phyloP scores from a whole-genome alignment of 2,888 invertebrate species.

The Rotaria sp. region DNA sequence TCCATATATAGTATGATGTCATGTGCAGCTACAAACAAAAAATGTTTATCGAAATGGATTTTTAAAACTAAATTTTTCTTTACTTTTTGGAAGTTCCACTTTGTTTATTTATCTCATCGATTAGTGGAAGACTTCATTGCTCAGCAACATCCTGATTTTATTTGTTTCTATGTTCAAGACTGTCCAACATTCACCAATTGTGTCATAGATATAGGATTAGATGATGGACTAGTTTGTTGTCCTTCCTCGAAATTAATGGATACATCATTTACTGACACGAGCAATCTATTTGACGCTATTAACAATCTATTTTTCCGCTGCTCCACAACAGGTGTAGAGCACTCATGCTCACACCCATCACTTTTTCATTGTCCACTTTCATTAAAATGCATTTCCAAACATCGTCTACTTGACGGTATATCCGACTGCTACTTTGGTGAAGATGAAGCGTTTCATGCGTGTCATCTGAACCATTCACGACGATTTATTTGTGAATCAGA shows the following conservation, averaged over 20 bases:
- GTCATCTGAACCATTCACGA: not conserved
- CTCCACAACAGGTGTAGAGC: not conserved
- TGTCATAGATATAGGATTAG: not conserved
- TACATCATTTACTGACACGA: not conserved
- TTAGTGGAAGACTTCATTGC: not conserved
- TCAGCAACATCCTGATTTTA: not conserved
- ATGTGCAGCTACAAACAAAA: not conserved
- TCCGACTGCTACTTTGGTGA: not conserved
- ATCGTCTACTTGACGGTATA: not conserved
- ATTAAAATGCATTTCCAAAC: not conserved
- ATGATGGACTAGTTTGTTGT: not conserved
- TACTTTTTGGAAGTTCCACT: not conserved
- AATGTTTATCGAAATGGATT: not conserved
- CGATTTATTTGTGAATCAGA: not conserved
- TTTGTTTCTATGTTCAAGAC: not conserved
- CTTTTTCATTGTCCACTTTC: not conserved
- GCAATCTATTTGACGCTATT: too few species aligned
- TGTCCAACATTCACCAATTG: not conserved
- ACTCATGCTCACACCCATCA: not conserved
- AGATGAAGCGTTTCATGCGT: not conserved
- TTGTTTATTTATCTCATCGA: not conserved
- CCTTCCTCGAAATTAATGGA: not conserved
- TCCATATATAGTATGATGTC: too few species aligned
- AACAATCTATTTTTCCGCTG: not conserved
- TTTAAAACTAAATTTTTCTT: not conserved